phyloP scores from a whole-genome alignment of 1,140 invertebrate genomes.

The Diabrotica undecimpunctata region DNA sequence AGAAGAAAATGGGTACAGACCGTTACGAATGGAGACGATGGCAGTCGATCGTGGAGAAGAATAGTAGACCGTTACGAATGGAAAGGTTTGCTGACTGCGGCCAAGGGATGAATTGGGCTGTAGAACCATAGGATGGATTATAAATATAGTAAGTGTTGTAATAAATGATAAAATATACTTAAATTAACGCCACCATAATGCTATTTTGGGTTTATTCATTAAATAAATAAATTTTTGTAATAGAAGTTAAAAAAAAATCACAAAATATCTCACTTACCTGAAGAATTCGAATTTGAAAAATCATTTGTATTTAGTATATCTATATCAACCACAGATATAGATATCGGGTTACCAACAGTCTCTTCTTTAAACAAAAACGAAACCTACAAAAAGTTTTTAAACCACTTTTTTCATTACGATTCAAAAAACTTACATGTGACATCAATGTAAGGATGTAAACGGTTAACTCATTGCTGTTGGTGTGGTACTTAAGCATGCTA shows the following conservation, averaged over 20 bases:
- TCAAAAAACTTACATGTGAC: constrained; percentile 60
- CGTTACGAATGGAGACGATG: too few species aligned
- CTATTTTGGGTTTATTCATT: too few species aligned
- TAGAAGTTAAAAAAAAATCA: not conserved
- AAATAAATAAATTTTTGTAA: too few species aligned
- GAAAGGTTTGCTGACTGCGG: too few species aligned
- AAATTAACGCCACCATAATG: too few species aligned
- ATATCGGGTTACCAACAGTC: constrained; percentile 77
- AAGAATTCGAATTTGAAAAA: constrained; percentile 32
- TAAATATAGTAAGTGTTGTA: too few species aligned
- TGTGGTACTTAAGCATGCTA: constrained; percentile 74
- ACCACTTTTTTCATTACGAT: not conserved
- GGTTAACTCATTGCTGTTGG: constrained; percentile 50
- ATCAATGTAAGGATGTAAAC: constrained; percentile 77
- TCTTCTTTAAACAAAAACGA: constrained; percentile 75
- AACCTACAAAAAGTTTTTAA: constrained; percentile 52
- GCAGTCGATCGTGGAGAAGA: too few species aligned
- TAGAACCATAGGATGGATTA: too few species aligned
- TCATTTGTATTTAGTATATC: constrained; percentile 54
- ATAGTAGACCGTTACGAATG: too few species aligned
- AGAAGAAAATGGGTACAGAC: too few species aligned
- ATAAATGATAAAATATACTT: too few species aligned
- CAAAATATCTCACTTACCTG: constrained; percentile 26
- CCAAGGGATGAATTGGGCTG: too few species aligned
- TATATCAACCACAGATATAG: constrained; percentile 70